phyloP scores from a whole-genome alignment of 1,140 invertebrate species.

The Conopomorpha cramerella region DNA sequence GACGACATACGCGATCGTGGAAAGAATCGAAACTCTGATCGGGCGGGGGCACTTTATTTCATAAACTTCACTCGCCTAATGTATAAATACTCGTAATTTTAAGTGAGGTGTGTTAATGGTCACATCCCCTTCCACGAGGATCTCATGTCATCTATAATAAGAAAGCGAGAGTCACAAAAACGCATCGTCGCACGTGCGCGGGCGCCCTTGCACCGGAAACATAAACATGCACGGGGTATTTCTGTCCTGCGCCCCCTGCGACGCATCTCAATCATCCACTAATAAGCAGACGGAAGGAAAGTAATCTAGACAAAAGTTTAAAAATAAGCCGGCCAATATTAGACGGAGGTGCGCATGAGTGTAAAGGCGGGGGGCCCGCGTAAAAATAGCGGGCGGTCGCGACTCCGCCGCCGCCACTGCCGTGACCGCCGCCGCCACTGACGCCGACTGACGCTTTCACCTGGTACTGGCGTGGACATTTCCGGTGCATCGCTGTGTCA shows the following conservation, averaged over 20 bases:
- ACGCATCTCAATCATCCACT: constrained; percentile 52
- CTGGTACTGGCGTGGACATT: too few species aligned
- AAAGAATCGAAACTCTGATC: too few species aligned
- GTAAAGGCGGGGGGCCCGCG: constrained; percentile 41
- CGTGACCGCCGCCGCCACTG: too few species aligned
- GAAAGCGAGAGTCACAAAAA: neutral
- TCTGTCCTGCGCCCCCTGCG: constrained; percentile 44
- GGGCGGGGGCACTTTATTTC: too few species aligned
- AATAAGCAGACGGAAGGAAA: constrained; percentile 54
- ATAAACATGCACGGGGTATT: constrained; percentile 13
- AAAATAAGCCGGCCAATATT: constrained; percentile 45
- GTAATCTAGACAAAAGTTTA: constrained; percentile 57
- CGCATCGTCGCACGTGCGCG: constrained; percentile 12
- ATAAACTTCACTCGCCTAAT: too few species aligned
- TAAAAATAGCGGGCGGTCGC: constrained; percentile 36
- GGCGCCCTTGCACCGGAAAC: constrained; percentile 26
- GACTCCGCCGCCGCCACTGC: too few species aligned
- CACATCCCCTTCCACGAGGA: too few species aligned
- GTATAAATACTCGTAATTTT: too few species aligned
- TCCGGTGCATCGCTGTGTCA: too few species aligned
- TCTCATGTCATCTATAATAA: neutral
- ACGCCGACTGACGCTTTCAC: too few species aligned
- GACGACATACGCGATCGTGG: too few species aligned
- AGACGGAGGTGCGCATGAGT: constrained; percentile 50
- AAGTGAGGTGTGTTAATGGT: too few species aligned